Evolutionary conservation across 2,797 vertebrate genomes (phyloP), one percentile per base, ranked within the genome.

Genomic region (Antennarius maculatus): DNA sequence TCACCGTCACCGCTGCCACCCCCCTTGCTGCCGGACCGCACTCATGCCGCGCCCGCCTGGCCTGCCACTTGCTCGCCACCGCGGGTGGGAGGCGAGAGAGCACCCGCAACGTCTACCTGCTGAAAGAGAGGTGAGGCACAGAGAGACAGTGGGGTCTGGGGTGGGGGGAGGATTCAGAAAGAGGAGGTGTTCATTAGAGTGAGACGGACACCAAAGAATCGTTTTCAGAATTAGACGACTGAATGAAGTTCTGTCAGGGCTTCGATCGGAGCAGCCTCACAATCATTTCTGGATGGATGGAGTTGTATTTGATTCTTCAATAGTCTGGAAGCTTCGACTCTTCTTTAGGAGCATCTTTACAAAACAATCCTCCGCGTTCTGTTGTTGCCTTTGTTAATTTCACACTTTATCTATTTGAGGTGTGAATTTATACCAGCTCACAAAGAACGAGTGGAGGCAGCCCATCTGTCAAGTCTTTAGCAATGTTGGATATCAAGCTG

Each of bases 1-100:
- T 53, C 75, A 49, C 62, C 51, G 67, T 53, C 75, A 49, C 62
- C 56, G 79, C 81, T 57, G 16, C 67, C 61, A 49, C 46, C 49
- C 67, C 0, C 72, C 71, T 50, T 73, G 69, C 81, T 66, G 80
- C 76, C 85, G 84, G 18, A 72, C 81, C 56, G 83, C 88, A 80
- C 86, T 84, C 54, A 94, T 93, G 93, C 89, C 86, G 71, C 87
- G 89, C 81, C 88, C 87, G 43, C 87, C 89, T 45, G 72, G 84
- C 84, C 84, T 68, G 79, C 83, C 71, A 4, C 81, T 83, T 68
- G 84, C 86, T 77, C 82, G 89, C 86, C 83, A 61, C 85, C 77
- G 69, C 45, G 67, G 86, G 81, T 93, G 91, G 91, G 90, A 90
- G 75, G 77, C 79, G 29, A 85, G 57, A 75, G 87, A 89, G 47